Conservation (phyloP, 2,888 invertebrate genomes). For the Eupithecia inturbata region DNA sequence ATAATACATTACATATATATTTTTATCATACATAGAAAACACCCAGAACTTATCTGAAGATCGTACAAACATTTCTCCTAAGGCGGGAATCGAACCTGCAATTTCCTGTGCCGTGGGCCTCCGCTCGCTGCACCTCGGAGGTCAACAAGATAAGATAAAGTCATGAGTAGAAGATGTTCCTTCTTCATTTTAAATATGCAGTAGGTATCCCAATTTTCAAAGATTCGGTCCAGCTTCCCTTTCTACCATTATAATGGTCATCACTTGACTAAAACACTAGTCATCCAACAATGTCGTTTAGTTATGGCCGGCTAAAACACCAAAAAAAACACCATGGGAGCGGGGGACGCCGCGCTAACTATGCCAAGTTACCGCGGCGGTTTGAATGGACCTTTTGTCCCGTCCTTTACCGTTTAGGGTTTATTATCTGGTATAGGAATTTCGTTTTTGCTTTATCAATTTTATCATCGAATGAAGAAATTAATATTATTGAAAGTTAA, state of each 20-base stretch:
- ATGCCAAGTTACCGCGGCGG: constrained; percentile 26
- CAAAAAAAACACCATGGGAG: constrained; percentile 76
- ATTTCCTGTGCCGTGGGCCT: no score
- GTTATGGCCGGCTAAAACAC: constrained; percentile 69
- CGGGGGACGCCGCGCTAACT: constrained; percentile 63
- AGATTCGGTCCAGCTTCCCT: background rate
- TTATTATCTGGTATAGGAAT: constrained; percentile 31
- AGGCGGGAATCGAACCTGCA: no score
- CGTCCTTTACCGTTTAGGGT: constrained; percentile 33
- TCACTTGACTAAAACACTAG: constrained; percentile 31
- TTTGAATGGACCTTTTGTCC: constrained; percentile 20
- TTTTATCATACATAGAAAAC: no score
- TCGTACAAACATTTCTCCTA: no score
- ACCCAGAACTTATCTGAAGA: no score
- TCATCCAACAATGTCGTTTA: constrained; percentile 69
- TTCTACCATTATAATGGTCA: constrained; percentile 21
- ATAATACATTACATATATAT: no score
- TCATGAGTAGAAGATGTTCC: no score
- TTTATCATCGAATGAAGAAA: background rate
- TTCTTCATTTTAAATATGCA: background rate
- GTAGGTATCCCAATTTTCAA: background rate
- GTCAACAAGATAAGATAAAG: no score
- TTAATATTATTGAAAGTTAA: no score
- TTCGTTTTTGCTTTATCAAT: background rate
- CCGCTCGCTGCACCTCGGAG: no score